These are phyloP conservation scores for Umimayanthus kanabou DNA, from an alignment of 92 coral and sea anemone genomes.

Conservation along the genomic window DNA sequence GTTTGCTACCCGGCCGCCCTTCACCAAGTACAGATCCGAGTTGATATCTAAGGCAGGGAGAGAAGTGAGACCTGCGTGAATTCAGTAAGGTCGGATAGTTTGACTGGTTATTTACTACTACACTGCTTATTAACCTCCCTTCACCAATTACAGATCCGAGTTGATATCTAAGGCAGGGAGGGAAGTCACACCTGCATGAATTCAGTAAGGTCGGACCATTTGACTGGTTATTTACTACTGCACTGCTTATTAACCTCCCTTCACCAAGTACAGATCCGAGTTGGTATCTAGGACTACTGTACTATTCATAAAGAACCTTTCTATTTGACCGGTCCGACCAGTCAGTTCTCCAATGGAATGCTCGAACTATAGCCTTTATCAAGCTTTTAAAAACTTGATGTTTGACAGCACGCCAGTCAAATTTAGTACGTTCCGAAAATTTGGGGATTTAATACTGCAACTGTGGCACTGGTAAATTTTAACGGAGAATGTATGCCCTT, in stretches of 20 bases:
- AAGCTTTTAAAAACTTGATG: too few species aligned
- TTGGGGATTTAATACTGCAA: too few species aligned
- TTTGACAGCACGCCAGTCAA: too few species aligned
- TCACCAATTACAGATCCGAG: constrained; percentile 70
- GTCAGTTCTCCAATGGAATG: too few species aligned
- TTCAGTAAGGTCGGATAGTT: background rate
- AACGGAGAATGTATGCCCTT: too few species aligned
- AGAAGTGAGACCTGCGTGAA: constrained; percentile 10
- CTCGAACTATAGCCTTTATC: too few species aligned
- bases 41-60: constrained; percentile 58
- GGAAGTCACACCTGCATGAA: constrained; percentile 10
- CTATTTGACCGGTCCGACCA: too few species aligned
- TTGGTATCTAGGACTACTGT: constrained; percentile 55
- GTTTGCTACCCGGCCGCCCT: constrained; percentile 73
- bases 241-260: constrained; percentile 35
- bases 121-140: constrained; percentile 36
- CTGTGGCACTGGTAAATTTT: too few species aligned
- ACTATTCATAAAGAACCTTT: too few species aligned
- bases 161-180: constrained; percentile 58
- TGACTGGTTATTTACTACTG: background rate
- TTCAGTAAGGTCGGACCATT: background rate
- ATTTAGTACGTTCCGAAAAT: too few species aligned
- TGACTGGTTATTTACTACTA: background rate
- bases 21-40: constrained; percentile 70
- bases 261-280: constrained; percentile 71